phyloP scores from a whole-genome alignment of 2,888 invertebrate genomes.

The Drosophila nigricruria region DNA sequence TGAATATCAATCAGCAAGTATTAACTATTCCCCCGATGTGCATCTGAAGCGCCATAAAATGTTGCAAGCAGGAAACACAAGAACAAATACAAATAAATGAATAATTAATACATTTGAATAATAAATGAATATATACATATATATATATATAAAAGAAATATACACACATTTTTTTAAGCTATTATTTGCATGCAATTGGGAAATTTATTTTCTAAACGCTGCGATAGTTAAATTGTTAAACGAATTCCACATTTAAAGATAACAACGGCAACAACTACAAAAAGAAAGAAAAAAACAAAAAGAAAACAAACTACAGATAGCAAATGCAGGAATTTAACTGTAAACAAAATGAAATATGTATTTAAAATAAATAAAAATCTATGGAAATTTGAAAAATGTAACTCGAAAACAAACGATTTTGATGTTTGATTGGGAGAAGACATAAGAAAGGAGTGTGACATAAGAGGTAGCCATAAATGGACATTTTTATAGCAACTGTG shows the following conservation, averaged over 20 bases:
- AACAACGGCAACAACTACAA: conserved; percentile 48
- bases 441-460: too few species aligned
- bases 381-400: conserved; percentile 59
- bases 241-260: conserved; percentile 61
- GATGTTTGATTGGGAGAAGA: neutral
- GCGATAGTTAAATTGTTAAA: conserved; percentile 80
- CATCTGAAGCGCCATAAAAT: conserved; percentile 63
- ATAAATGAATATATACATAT: conserved; percentile 33
- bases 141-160: conserved; percentile 29
- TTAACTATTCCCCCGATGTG: conserved; percentile 66
- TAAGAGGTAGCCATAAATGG: too few species aligned
- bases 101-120: conserved; percentile 38
- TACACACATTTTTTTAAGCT: conserved; percentile 48
- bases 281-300: conserved; percentile 35
- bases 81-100: conserved; percentile 32
- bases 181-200: conserved; percentile 59
- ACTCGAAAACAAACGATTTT: neutral
- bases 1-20: conserved; percentile 64
- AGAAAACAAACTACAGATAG: conserved; percentile 73
- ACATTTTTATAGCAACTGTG: too few species aligned
- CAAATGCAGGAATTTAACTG: conserved; percentile 79
- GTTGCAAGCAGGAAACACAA: conserved; percentile 43
- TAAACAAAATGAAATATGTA: conserved; percentile 73
- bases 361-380: conserved; percentile 75
- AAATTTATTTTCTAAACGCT: conserved; percentile 52